Evolutionary conservation across 2,113 vertebrate genomes (phyloP).

Genomic region (Tichodroma muraria): DNA sequence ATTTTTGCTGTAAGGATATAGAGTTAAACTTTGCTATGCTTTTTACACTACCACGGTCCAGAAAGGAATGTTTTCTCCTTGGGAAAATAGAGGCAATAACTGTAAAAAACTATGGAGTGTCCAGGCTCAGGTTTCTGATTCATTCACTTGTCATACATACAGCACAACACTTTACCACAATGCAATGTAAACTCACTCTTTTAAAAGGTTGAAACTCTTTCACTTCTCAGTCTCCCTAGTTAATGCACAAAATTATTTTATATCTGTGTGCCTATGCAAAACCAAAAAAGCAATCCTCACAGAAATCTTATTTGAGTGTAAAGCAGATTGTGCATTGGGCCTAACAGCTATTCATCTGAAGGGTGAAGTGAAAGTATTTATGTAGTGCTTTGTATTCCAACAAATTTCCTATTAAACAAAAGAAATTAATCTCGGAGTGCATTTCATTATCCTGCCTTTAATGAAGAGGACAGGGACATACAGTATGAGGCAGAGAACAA

Average conservation of each 20-base stretch:
- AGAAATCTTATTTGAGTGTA: not conserved
- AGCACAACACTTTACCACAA: not conserved
- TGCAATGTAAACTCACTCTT: not conserved
- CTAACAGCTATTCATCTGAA: not conserved
- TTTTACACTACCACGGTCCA: not conserved
- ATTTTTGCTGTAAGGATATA: not conserved
- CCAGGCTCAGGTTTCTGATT: not conserved
- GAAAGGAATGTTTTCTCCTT: not conserved
- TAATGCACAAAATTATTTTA: not conserved
- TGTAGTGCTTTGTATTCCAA: not conserved
- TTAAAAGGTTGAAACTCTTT: not conserved
- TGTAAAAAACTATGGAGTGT: not conserved
- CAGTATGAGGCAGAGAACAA: not conserved
- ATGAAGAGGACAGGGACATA: not conserved
- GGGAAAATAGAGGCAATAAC: not conserved
- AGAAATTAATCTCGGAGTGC: not conserved
- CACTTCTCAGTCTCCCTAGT: not conserved
- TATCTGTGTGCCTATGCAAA: not conserved
- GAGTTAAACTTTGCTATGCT: not conserved
- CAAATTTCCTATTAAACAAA: not conserved
- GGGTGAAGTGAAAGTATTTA: not conserved
- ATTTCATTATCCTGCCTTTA: not conserved
- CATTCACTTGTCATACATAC: not conserved
- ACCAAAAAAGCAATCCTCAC: not conserved
- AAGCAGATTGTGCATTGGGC: not conserved